phyloP scores from a whole-genome alignment of 1,140 invertebrate genomes.

The Cydia amplana region DNA sequence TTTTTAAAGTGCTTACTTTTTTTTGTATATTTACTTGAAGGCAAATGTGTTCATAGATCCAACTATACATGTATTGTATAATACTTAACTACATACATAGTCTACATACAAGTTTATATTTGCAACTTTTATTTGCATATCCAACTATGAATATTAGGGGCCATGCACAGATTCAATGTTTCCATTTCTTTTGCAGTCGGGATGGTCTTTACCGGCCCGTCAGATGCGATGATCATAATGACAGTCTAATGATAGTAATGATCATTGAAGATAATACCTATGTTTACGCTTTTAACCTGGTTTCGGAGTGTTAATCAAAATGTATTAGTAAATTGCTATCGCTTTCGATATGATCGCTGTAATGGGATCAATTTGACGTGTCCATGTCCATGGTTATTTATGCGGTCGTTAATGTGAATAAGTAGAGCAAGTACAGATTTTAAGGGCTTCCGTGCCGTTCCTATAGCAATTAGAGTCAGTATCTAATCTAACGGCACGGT shows the following conservation, averaged over 20 bases:
- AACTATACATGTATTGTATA: too few relatives aligned
- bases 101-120: too few relatives aligned
- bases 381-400: conserved; percentile 11
- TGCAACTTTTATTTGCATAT: too few relatives aligned
- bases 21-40: too few relatives aligned
- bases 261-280: conserved; percentile 1
- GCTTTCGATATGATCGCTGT: neutral
- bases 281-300: conserved; percentile 25
- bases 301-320: conserved; percentile 20
- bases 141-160: too few relatives aligned
- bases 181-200: too few relatives aligned
- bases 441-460: neutral
- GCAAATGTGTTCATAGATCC: too few relatives aligned
- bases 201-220: too few relatives aligned
- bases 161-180: too few relatives aligned
- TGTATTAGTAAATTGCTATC: conserved; percentile 25
- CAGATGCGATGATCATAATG: neutral
- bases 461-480: neutral
- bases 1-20: too few relatives aligned
- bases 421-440: neutral
- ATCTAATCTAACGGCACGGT: too few relatives aligned
- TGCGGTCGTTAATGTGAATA: neutral
- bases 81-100: too few relatives aligned
- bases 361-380: conserved; percentile 6
- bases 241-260: conserved; percentile 9